Conservation (phyloP, 2,113 vertebrate genomes). For the Peromyscus leucopus region DNA sequence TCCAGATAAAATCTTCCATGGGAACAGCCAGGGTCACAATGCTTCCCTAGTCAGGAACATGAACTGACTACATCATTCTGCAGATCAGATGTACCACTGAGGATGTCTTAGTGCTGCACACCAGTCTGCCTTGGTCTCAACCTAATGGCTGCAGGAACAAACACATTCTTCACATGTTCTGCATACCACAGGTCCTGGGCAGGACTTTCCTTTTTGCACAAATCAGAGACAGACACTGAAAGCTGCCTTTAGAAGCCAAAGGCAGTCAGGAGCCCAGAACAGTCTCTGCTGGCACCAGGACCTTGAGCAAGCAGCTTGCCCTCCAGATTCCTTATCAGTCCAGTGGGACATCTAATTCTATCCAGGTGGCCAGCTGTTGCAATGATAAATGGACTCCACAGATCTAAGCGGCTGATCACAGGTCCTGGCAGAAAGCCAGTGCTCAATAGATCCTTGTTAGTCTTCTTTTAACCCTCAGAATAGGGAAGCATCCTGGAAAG, state of each 20-base stretch:
- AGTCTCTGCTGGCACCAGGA: neutral
- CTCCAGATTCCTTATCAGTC: neutral
- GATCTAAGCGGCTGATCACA: neutral
- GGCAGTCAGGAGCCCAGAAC: neutral
- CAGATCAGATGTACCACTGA: accelerated
- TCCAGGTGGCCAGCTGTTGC: too few relatives aligned
- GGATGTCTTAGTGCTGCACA: neutral
- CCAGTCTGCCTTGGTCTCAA: neutral
- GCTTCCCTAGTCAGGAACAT: accelerated
- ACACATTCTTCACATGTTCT: neutral
- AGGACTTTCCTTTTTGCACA: neutral
- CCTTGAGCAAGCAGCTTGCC: neutral
- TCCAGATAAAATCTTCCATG: neutral
- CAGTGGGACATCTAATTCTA: neutral
- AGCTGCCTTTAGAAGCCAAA: neutral
- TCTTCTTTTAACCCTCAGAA: neutral
- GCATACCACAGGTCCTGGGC: neutral
- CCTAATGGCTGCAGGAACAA: neutral
- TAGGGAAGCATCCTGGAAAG: neutral
- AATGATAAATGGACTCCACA: neutral
- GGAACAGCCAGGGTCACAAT: neutral
- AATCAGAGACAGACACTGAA: neutral
- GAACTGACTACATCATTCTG: neutral
- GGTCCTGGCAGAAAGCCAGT: neutral
- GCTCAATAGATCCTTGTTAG: neutral